Conservation (phyloP, 2,797 vertebrate species). For the Peromyscus nudipes region DNA sequence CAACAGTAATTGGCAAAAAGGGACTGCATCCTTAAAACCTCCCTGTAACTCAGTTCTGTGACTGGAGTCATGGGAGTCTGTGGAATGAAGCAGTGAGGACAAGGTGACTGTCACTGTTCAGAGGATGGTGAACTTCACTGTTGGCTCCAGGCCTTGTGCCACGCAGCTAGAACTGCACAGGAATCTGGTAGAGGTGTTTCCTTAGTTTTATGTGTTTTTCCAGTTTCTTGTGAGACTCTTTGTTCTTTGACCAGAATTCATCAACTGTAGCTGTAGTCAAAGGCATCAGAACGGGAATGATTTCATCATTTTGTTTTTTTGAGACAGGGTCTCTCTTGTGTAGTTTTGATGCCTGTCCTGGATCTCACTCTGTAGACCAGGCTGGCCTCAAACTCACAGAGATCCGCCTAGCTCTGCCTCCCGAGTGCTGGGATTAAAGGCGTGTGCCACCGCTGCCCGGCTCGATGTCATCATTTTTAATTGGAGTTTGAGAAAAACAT, state of each 20-base stretch:
- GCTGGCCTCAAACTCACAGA: too few relatives aligned
- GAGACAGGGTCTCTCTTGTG: too few relatives aligned
- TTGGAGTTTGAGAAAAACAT: background rate
- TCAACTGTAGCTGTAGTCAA: background rate
- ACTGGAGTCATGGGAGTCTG: background rate
- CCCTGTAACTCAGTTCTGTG: background rate
- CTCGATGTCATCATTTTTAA: background rate
- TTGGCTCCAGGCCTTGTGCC: slow-evolving; percentile 7
- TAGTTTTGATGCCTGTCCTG: too few relatives aligned
- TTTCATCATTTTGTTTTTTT: too few relatives aligned
- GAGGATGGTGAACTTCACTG: slow-evolving; percentile 25
- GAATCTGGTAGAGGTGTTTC: background rate
- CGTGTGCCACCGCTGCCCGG: too few relatives aligned
- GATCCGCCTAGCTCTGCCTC: too few relatives aligned
- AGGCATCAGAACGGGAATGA: background rate
- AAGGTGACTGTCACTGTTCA: slow-evolving; percentile 52
- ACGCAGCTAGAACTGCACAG: background rate
- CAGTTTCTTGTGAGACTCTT: slow-evolving; percentile 5
- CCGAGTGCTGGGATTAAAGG: too few relatives aligned
- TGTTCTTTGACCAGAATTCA: slow-evolving; percentile 25
- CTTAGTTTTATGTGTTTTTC: background rate
- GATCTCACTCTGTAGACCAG: too few relatives aligned
- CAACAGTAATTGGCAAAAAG: slow-evolving; percentile 27
- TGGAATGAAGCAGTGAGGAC: background rate
- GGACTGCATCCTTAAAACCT: background rate